Percentiles rank a stretch among this genome's conserved stretches.
Evolutionary conservation across 2,113 vertebrate species (phyloP).

Genomic region (Sorex fumeus): DNA sequence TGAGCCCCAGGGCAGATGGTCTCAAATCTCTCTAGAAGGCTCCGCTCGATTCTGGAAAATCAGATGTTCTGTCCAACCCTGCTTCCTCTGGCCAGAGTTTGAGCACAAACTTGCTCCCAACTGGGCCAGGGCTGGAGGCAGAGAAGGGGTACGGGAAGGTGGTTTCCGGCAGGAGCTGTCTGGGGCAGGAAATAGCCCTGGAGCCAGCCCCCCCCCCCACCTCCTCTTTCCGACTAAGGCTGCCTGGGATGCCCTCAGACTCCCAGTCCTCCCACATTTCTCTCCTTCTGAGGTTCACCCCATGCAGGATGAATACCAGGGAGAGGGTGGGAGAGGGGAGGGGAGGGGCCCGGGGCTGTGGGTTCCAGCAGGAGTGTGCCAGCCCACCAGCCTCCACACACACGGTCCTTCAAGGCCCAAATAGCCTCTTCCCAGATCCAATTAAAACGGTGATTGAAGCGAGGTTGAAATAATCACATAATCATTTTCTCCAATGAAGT

Average conservation of each 20-base stretch:
- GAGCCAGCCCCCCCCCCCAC: background rate
- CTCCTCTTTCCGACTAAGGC: too few relatives aligned
- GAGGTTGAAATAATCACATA: conserved; percentile 82
- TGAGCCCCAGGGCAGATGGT: background rate
- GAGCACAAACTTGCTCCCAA: conserved; percentile 38
- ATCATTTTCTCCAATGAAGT: conserved; percentile 81
- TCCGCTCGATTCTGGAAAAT: conserved; percentile 58
- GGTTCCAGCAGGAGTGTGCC: background rate
- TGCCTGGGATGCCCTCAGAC: background rate
- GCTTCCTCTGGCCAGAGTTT: conserved; percentile 8
- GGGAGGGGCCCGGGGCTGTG: background rate
- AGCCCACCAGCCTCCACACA: background rate
- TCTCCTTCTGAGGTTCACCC: background rate
- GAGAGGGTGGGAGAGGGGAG: background rate
- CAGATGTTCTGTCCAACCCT: conserved; percentile 46
- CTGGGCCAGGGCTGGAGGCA: background rate
- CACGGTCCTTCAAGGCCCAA: conserved; percentile 30
- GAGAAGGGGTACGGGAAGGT: conserved; percentile 13
- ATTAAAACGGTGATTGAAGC: conserved; percentile 81
- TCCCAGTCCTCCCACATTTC: background rate
- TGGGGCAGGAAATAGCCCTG: background rate
- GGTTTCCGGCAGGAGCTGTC: background rate
- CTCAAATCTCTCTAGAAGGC: conserved; percentile 5
- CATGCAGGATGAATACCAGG: background rate
- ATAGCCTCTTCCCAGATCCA: conserved; percentile 82